Conservation (phyloP, 64 coral and sea anemone genomes). For the Porites australiensis region DNA sequence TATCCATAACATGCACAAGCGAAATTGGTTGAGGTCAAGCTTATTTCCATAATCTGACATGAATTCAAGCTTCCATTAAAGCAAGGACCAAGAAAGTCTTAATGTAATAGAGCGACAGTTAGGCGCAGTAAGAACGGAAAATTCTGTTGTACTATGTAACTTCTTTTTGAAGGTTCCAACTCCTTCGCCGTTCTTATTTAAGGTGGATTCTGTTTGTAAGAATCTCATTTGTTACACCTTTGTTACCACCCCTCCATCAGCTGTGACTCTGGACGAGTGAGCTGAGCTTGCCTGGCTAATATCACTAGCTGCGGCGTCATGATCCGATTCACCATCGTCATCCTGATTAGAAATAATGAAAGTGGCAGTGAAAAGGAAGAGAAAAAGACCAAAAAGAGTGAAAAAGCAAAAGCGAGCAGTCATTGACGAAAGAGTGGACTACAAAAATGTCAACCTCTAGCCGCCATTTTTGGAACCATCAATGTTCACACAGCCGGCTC, state of each 20-base stretch:
- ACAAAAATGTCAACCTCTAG: too few relatives aligned
- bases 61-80: too few relatives aligned
- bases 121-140: too few relatives aligned
- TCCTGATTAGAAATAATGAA: conserved; percentile 33
- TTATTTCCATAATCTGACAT: too few relatives aligned
- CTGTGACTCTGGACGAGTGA: conserved; percentile 49
- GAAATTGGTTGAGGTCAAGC: too few relatives aligned
- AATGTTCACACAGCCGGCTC: too few relatives aligned
- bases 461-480: too few relatives aligned
- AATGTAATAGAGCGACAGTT: too few relatives aligned
- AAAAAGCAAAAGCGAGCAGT: neutral
- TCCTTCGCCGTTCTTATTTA: neutral
- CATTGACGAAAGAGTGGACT: neutral
- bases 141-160: neutral
- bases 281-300: conserved; percentile 70
- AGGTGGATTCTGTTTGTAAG: neutral
- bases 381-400: too few relatives aligned
- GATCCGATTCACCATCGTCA: conserved; percentile 85
- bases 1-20: too few relatives aligned
- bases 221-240: conserved; percentile 49
- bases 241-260: conserved; percentile 60
- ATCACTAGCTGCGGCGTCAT: conserved; percentile 72
- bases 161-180: neutral
- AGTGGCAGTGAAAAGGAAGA: too few relatives aligned
- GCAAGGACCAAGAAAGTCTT: too few relatives aligned